phyloP scores from a whole-genome alignment of 2,113 vertebrate species.

The Istiophorus platypterus region DNA sequence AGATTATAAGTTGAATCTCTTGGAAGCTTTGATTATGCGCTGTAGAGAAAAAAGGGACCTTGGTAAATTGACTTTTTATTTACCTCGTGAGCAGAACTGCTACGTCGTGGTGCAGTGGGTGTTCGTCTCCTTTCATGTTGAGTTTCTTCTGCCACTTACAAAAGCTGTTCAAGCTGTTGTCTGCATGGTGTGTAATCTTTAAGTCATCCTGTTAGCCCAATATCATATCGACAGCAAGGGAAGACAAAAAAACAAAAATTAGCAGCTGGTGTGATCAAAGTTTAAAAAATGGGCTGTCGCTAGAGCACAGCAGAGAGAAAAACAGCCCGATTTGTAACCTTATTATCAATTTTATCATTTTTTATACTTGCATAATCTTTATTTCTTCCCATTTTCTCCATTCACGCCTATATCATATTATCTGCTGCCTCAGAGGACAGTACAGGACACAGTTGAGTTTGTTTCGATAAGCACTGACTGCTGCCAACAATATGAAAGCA shows the following conservation, averaged over 20 bases:
- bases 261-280: not conserved
- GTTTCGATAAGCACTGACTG: too few species aligned
- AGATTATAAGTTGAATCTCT: not conserved
- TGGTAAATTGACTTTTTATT: not conserved
- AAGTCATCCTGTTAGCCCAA: conserved; percentile 90
- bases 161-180: conserved; percentile 94
- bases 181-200: conserved; percentile 95
- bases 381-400: too few species aligned
- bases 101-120: conserved; percentile 93
- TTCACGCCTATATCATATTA: too few species aligned
- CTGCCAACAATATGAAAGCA: too few species aligned
- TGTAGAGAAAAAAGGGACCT: not conserved
- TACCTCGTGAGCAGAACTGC: conserved; percentile 97
- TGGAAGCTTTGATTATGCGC: not conserved
- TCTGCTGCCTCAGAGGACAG: too few species aligned
- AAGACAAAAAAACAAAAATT: not conserved
- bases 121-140: conserved; percentile 91
- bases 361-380: too few species aligned
- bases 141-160: conserved; percentile 98
- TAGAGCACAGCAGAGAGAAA: not conserved
- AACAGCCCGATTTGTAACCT: too few species aligned
- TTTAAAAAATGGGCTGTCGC: not conserved
- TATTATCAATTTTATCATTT: too few species aligned
- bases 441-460: too few species aligned
- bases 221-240: not conserved